Conservation (phyloP, 2,888 invertebrate species). For the Branchellion lobata region DNA sequence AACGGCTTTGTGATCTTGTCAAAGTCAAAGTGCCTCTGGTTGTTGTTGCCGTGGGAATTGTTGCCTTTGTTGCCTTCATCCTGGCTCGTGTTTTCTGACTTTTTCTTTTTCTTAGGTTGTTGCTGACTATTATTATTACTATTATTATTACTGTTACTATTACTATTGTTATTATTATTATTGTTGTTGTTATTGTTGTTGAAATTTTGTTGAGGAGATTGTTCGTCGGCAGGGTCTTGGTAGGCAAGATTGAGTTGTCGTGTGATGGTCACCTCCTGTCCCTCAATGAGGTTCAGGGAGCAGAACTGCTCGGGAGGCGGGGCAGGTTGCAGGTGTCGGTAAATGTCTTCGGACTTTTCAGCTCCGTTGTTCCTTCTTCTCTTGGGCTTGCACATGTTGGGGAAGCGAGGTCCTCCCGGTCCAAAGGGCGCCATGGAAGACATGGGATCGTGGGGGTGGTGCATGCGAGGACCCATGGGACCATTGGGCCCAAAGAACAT, state of each 20-base stretch:
- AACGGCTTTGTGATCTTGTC: background rate
- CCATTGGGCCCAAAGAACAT: constrained; percentile 49
- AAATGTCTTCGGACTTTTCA: constrained; percentile 72
- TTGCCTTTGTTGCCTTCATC: background rate
- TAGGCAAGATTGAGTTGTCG: constrained; percentile 87
- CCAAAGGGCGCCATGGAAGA: constrained; percentile 51
- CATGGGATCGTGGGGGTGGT: constrained; percentile 56
- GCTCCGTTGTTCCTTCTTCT: constrained; percentile 55
- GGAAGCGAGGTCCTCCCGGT: constrained; percentile 60
- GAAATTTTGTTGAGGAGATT: constrained; percentile 14
- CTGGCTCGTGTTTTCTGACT: constrained; percentile 26
- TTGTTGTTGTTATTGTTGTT: constrained; percentile 35
- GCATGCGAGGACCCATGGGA: constrained; percentile 49
- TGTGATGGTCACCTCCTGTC: constrained; percentile 91
- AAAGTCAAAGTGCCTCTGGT: background rate
- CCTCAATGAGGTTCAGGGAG: constrained; percentile 91
- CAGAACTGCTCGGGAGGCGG: constrained; percentile 94
- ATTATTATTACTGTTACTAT: constrained; percentile 24
- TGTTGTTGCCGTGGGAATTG: background rate
- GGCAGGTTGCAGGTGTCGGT: constrained; percentile 70
- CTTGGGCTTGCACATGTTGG: constrained; percentile 56
- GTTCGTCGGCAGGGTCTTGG: constrained; percentile 54
- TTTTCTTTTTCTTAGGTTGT: constrained; percentile 43
- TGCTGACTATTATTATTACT: constrained; percentile 20
- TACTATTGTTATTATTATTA: background rate